These are phyloP conservation scores for Falco biarmicus DNA, from an alignment of 2,797 vertebrate genomes.

Conservation along the genomic window DNA sequence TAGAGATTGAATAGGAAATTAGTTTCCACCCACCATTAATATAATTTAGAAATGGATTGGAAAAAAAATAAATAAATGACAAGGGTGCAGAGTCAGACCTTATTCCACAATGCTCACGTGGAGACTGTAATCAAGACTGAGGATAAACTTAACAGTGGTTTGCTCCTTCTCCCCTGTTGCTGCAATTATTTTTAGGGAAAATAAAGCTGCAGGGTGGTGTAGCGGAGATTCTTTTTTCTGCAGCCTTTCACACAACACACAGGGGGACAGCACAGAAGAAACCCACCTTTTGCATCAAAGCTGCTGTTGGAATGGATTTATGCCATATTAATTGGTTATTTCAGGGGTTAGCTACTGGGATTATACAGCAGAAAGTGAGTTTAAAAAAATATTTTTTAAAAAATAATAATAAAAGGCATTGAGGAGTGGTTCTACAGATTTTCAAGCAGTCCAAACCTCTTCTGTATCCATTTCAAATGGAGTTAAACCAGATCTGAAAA, in stretches of 20 bases:
- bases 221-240: not conserved
- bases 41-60: not conserved
- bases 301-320: too few relatives aligned
- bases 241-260: too few relatives aligned
- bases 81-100: not conserved
- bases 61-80: not conserved
- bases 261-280: too few relatives aligned
- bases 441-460: not conserved
- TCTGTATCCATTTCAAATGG: not conserved
- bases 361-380: not conserved
- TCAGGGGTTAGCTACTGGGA: not conserved
- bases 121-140: not conserved
- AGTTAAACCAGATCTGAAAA: not conserved
- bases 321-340: not conserved
- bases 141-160: not conserved
- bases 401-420: not conserved
- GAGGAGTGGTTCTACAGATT: not conserved
- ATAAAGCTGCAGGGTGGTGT: fast-evolving
- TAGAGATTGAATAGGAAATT: not conserved
- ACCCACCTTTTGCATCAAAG: not conserved
- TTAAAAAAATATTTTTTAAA: not conserved
- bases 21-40: not conserved
- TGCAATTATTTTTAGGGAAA: not conserved
- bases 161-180: not conserved
- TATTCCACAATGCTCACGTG: fast-evolving